phyloP scores from a whole-genome alignment of 2,888 invertebrate species.

The Branchipolynoe longqiensis region DNA sequence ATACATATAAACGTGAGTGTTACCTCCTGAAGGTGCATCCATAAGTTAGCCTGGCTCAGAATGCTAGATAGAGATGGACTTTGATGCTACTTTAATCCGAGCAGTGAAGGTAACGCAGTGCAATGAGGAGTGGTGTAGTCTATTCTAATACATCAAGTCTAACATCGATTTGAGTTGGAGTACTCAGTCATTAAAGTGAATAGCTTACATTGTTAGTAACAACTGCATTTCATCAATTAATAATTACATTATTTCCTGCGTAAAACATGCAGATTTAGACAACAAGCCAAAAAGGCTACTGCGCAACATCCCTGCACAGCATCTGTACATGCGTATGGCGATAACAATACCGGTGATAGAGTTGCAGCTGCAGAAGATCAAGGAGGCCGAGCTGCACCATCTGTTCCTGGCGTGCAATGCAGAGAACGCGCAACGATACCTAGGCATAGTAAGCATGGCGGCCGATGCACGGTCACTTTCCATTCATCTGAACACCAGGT shows the following conservation, averaged over 20 bases:
- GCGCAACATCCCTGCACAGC: constrained; percentile 93
- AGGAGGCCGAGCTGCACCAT: constrained; percentile 92
- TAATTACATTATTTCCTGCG: neutral
- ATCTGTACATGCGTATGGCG: constrained; percentile 86
- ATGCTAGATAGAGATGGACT: too few relatives aligned
- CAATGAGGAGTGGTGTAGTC: too few relatives aligned
- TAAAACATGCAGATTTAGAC: constrained; percentile 91
- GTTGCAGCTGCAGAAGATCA: constrained; percentile 85
- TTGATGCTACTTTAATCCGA: too few relatives aligned
- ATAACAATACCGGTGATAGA: constrained; percentile 82
- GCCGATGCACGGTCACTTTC: too few relatives aligned
- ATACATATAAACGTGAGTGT: too few relatives aligned
- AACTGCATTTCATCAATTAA: neutral
- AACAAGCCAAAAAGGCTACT: constrained; percentile 95
- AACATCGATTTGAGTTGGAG: too few relatives aligned
- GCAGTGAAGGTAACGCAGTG: too few relatives aligned
- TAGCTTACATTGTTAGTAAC: neutral
- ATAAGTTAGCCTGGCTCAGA: too few relatives aligned
- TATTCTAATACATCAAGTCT: too few relatives aligned
- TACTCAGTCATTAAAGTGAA: too few relatives aligned
- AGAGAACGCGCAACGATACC: constrained; percentile 87
- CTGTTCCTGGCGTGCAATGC: constrained; percentile 92
- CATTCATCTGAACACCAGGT: too few relatives aligned
- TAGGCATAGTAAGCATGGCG: constrained; percentile 84
- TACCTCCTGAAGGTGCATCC: too few relatives aligned